phyloP scores from a whole-genome alignment of 2,797 vertebrate species.

The Oceanodroma leucorhoa region DNA sequence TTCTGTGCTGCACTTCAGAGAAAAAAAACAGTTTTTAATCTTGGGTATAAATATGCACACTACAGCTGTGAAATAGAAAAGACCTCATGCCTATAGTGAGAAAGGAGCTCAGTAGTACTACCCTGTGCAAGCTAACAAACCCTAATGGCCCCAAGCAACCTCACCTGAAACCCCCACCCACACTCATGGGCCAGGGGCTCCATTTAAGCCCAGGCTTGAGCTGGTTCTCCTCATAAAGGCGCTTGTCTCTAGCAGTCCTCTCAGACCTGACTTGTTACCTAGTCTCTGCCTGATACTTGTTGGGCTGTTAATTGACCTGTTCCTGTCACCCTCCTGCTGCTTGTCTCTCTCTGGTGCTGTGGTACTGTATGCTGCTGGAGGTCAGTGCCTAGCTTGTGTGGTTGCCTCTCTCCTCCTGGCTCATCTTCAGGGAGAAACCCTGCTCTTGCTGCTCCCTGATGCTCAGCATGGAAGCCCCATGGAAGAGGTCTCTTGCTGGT shows the following conservation, averaged over 20 bases:
- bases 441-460: not conserved
- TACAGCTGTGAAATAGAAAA: not conserved
- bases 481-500: not conserved
- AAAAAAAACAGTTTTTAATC: not conserved
- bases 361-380: not conserved
- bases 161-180: not conserved
- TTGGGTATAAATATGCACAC: not conserved
- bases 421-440: not conserved
- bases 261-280: accelerated
- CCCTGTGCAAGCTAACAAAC: not conserved
- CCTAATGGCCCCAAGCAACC: not conserved
- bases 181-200: accelerated
- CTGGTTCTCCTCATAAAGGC: accelerated
- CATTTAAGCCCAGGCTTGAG: not conserved
- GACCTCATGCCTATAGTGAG: not conserved
- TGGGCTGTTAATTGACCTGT: accelerated
- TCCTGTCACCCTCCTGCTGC: accelerated
- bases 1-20: not conserved
- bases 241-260: accelerated
- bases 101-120: not conserved
- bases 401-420: accelerated
- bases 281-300: accelerated
- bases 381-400: too few relatives aligned
- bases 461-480: not conserved
- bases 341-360: not conserved